Evolutionary conservation across 2,797 vertebrate species (phyloP).

Genomic region (Mormyrops boulengeri): DNA sequence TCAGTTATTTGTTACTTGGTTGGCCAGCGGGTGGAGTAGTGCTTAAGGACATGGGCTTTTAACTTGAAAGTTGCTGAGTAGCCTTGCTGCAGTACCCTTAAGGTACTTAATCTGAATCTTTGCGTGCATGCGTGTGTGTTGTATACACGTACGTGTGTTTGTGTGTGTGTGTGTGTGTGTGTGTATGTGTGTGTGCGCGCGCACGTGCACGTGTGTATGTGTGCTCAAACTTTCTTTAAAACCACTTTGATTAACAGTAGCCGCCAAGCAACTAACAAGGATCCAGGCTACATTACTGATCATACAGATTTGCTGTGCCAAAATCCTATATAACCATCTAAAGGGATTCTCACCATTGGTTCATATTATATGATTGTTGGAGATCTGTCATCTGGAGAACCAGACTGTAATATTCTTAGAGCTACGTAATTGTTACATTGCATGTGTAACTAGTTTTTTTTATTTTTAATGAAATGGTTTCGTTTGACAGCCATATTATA

Average conservation of each 20-base stretch:
- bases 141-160: not conserved
- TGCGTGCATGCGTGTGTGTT: not conserved
- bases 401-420: not conserved
- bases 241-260: conserved; percentile 1
- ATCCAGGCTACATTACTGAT: not conserved
- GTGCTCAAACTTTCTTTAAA: not conserved
- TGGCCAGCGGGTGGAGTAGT: not conserved
- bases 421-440: not conserved
- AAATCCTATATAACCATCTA: not conserved
- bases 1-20: not conserved
- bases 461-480: conserved; percentile 47
- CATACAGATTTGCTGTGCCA: not conserved
- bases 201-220: not conserved
- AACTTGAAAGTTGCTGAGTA: not conserved
- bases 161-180: not conserved
- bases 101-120: not conserved
- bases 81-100: not conserved
- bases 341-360: not conserved
- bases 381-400: not conserved
- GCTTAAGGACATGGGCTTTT: not conserved
- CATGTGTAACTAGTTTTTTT: conserved; percentile 35
- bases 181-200: not conserved
- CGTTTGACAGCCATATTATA: conserved; percentile 3
- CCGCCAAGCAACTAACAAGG: not conserved
- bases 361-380: not conserved